Evolutionary conservation across 1,140 invertebrate genomes (phyloP).

Genomic region (Diorhabda elongata): DNA sequence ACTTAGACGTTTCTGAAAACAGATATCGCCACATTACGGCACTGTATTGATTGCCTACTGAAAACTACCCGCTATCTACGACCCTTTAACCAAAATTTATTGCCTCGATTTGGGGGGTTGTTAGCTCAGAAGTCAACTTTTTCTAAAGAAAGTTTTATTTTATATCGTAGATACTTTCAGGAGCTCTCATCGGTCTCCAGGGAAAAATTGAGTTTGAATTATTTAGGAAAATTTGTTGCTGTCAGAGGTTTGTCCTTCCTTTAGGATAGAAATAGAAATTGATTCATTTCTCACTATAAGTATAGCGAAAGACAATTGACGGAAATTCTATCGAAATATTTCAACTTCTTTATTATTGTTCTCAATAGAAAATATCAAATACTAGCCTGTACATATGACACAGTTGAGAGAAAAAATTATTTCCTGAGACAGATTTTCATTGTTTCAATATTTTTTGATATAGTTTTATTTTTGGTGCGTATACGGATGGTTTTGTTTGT

Average conservation of each 20-base stretch:
- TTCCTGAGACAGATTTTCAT: too few relatives aligned
- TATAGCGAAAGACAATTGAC: too few relatives aligned
- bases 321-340: too few relatives aligned
- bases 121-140: conserved; percentile 10
- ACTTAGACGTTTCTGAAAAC: conserved; percentile 27
- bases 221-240: neutral
- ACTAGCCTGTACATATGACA: too few relatives aligned
- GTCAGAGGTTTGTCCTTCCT: neutral
- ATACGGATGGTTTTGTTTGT: too few relatives aligned
- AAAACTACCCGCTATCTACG: conserved; percentile 28
- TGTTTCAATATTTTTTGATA: too few relatives aligned
- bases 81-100: conserved; percentile 25
- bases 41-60: conserved; percentile 26
- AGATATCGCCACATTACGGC: conserved; percentile 29
- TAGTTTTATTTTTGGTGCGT: too few relatives aligned
- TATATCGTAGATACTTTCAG: conserved; percentile 10
- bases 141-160: conserved; percentile 17
- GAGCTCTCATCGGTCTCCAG: conserved; percentile 5
- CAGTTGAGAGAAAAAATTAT: too few relatives aligned
- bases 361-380: too few relatives aligned
- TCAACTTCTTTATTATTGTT: too few relatives aligned
- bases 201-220: neutral
- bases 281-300: too few relatives aligned
- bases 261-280: neutral
- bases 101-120: conserved; percentile 20